These are phyloP conservation scores for Eristalis tenax DNA, from an alignment of 2,888 invertebrate genomes.

Conservation along the genomic window DNA sequence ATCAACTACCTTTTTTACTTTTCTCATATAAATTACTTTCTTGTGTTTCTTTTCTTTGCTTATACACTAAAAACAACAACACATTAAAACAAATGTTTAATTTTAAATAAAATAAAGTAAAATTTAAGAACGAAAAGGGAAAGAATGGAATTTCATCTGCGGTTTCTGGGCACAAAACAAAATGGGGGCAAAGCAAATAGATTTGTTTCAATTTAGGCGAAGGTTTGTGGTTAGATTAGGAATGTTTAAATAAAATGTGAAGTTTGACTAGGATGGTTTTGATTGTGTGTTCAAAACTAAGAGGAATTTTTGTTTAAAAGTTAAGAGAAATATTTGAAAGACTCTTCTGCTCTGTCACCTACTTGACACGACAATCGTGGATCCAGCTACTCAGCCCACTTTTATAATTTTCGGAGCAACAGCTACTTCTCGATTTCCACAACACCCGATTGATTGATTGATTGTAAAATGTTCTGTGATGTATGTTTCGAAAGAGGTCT, in stretches of 20 bases:
- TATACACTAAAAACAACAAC: constrained; percentile 71
- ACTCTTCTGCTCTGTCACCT: neutral
- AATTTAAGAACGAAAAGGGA: constrained; percentile 4
- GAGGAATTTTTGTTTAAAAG: neutral
- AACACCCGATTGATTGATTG: too few species aligned
- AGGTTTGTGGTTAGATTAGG: constrained; percentile 10
- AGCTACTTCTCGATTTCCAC: too few species aligned
- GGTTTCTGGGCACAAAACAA: neutral
- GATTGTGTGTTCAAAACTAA: neutral
- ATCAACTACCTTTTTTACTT: constrained; percentile 59
- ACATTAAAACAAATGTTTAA: constrained; percentile 55
- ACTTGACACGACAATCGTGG: too few species aligned
- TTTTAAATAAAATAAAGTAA: constrained; percentile 35
- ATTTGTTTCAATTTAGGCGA: neutral
- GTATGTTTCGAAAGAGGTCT: neutral
- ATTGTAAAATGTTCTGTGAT: neutral
- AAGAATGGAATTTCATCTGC: constrained; percentile 39
- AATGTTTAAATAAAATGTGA: constrained; percentile 46
- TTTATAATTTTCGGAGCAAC: too few species aligned
- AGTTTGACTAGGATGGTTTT: constrained; percentile 50
- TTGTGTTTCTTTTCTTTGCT: constrained; percentile 28
- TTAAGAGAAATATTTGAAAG: neutral
- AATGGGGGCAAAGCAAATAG: neutral
- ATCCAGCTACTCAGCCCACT: too few species aligned
- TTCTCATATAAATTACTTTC: constrained; percentile 46